Evolutionary conservation across 2,797 vertebrate genomes (phyloP), one percentile per base, ranked within the genome.

Genomic region (Catostomus latipinnis): DNA sequence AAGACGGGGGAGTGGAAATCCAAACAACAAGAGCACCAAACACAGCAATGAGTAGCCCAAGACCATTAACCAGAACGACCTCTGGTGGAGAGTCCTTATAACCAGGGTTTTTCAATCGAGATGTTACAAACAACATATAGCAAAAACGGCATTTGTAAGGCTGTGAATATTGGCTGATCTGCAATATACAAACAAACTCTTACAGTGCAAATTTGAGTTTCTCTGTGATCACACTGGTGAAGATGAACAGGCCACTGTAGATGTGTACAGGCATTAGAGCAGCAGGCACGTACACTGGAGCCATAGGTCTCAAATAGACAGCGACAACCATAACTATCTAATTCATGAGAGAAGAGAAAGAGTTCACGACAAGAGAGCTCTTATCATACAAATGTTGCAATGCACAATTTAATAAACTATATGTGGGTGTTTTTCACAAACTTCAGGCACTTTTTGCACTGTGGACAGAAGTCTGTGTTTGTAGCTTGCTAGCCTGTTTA

Each of bases 151-250:
- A 5, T 22, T 22, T 22, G 22, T 6, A 62, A 45, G 34, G 22
- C 34, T 46, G 12, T 8, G 43, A n/a, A 43, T 45, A 22, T 11
- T 61, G 18, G 5, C 22, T 43, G 1, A 34, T 73, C 9, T 50
- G 18, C 16, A 11, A 34, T 1, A 9, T 34, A 8, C 63, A n/a
- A 5, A 8, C 9, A 52, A 50, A n/a, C 48, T 75, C 98, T 97
- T 95, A 98, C 97, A 97, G 79, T 81, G 80, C 43, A 92, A 98
- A 99, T 81, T 97, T 73, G 16, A 99, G 95, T 85, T 98, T 99
- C 88, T 99, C 97, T 34, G 96, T 99, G 82, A 98, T 96, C 71
- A 93, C 91, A 6, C 93, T 93, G 82, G 89, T 88, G 80, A 98
- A 99, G 87, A 99, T 91, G 80, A 95, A 85, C 6, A 96, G 94